A percentile compares a stretch with the other conserved stretches of the same genome.
phyloP scores from a whole-genome alignment of 2,797 vertebrate species.

The Lagodon rhomboides region DNA sequence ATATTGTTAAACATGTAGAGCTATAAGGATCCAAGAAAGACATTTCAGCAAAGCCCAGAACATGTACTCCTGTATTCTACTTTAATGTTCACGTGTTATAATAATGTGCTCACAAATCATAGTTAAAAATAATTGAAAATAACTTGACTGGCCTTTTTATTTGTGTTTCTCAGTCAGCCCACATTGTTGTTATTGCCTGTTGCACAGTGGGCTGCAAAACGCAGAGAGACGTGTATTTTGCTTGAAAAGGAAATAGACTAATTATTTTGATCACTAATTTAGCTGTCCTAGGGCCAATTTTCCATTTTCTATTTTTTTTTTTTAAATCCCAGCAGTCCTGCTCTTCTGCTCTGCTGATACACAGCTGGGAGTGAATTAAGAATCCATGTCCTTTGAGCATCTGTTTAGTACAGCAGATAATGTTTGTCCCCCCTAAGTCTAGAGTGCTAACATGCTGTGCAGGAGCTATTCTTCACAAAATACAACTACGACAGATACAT shows the following conservation, averaged over 20 bases:
- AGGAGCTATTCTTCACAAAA: conserved; percentile 40
- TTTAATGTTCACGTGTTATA: not conserved
- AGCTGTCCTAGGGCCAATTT: conserved; percentile 41
- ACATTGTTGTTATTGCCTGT: conserved; percentile 34
- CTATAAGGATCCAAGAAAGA: not conserved
- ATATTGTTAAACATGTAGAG: not conserved
- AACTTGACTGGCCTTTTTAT: conserved; percentile 15
- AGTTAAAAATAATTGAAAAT: conserved; percentile 1
- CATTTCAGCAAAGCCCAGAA: not conserved
- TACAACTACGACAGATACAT: conserved; percentile 15
- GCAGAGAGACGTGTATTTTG: conserved; percentile 33
- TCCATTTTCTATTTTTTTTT: conserved; percentile 23
- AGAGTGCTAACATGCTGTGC: conserved; percentile 36
- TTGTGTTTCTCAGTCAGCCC: conserved; percentile 31
- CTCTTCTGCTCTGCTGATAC: conserved; percentile 60
- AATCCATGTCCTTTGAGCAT: conserved; percentile 64
- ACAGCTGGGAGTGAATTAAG: conserved; percentile 67
- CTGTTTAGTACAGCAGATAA: conserved; percentile 61
- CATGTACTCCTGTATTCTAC: not conserved
- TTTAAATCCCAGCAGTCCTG: conserved; percentile 52
- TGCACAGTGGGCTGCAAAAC: conserved; percentile 43
- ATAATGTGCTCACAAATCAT: conserved; percentile 7
- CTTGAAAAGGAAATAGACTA: conserved; percentile 47
- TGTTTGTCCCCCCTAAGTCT: conserved; percentile 43
- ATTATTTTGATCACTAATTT: conserved; percentile 71